Conservation (phyloP, 2,113 vertebrate species). For the Dromaius novaehollandiae region DNA sequence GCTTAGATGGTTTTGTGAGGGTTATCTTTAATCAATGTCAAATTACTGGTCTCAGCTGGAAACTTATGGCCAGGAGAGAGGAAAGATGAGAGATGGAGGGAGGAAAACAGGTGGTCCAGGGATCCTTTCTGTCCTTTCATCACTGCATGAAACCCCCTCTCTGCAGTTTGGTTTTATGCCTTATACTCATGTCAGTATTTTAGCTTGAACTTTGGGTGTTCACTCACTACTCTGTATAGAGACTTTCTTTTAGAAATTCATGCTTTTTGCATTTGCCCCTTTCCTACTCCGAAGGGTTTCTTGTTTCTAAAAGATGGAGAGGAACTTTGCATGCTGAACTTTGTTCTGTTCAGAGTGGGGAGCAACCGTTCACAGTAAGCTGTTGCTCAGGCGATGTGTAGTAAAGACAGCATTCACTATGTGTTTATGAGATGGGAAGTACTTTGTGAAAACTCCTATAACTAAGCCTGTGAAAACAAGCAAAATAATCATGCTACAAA, state of each 20-base stretch:
- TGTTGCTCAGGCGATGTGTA: background rate
- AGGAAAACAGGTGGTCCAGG: background rate
- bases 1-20: background rate
- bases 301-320: background rate
- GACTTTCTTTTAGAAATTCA: fast-evolving
- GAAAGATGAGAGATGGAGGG: too few relatives aligned
- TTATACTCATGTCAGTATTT: fast-evolving
- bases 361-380: background rate
- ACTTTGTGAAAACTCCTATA: background rate
- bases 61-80: background rate
- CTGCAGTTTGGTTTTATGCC: background rate
- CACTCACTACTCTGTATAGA: background rate
- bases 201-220: background rate
- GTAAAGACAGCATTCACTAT: background rate
- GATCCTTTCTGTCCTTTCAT: background rate
- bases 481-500: background rate
- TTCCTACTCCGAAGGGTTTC: background rate
- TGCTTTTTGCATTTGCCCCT: background rate
- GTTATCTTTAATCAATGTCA: background rate
- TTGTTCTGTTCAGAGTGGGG: background rate
- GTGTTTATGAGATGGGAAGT: background rate
- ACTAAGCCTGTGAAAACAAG: background rate
- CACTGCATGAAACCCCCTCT: background rate
- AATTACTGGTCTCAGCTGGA: background rate
- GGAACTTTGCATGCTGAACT: background rate